phyloP scores from a whole-genome alignment of 1,140 invertebrate species.

The Drosophila bocki region DNA sequence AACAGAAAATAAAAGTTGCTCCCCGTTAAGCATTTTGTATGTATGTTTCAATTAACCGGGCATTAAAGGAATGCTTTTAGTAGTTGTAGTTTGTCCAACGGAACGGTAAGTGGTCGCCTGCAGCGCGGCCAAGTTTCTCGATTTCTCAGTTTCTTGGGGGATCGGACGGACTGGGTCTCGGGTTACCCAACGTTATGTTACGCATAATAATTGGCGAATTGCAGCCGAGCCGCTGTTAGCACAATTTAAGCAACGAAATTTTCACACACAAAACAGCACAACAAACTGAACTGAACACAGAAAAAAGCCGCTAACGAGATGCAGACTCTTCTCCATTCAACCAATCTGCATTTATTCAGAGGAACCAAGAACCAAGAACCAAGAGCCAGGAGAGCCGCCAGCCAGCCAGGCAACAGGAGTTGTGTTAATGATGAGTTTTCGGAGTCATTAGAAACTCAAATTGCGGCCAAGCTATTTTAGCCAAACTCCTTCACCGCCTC shows the following conservation, averaged over 20 bases:
- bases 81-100: conserved; percentile 26
- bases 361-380: neutral
- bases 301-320: conserved; percentile 32
- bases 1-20: conserved; percentile 39
- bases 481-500: conserved; percentile 15
- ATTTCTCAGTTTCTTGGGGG: conserved; percentile 6
- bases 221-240: conserved; percentile 6
- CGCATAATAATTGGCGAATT: conserved; percentile 69
- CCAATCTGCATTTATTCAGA: conserved; percentile 16
- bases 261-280: conserved; percentile 12
- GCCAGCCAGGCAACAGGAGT: neutral
- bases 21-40: conserved; percentile 15
- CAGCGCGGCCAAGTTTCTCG: conserved; percentile 21
- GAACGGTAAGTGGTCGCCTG: conserved; percentile 53
- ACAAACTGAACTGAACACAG: neutral
- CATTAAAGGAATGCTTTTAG: conserved; percentile 81
- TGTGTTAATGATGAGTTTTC: conserved; percentile 43
- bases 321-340: conserved; percentile 16
- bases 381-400: neutral
- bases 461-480: conserved; percentile 46
- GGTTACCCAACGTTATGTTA: conserved; percentile 71
- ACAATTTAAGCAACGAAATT: conserved; percentile 18
- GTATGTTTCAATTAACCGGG: conserved; percentile 75
- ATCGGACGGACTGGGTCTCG: neutral
- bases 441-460: conserved; percentile 50